A percentile compares a stretch with the other conserved stretches of the same genome.
phyloP scores from a whole-genome alignment of 2,888 invertebrate species.

The Limnephilus auricula region DNA sequence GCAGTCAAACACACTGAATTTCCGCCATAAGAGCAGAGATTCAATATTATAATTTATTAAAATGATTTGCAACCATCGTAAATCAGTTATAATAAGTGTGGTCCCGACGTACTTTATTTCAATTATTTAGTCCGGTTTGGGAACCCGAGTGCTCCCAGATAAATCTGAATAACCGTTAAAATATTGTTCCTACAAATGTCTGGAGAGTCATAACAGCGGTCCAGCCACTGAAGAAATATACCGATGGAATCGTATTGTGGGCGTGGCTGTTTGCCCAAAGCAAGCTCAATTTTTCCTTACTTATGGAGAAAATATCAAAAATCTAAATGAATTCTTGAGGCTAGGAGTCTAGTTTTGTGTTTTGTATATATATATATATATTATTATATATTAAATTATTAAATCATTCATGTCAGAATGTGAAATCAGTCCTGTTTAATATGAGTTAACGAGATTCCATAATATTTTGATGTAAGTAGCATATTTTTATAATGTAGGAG shows the following conservation, averaged over 20 bases:
- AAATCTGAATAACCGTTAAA: conserved; percentile 27
- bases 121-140: neutral
- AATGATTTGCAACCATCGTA: neutral
- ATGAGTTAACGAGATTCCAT: too few relatives aligned
- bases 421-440: too few relatives aligned
- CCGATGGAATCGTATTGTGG: neutral
- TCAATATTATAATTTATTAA: neutral
- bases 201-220: conserved; percentile 8
- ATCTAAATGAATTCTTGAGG: too few relatives aligned
- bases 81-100: neutral
- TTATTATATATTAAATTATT: too few relatives aligned
- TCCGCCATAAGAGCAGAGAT: neutral
- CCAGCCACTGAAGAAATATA: neutral
- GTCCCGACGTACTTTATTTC: neutral
- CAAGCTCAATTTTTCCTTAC: neutral
- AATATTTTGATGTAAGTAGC: too few relatives aligned
- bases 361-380: too few relatives aligned
- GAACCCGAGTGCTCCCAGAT: neutral
- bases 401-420: too few relatives aligned
- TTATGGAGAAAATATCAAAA: too few relatives aligned
- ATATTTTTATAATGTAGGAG: too few relatives aligned
- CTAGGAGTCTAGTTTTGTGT: too few relatives aligned
- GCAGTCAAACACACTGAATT: neutral
- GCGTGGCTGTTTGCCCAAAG: neutral
- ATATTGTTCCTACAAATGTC: conserved; percentile 26